Evolutionary conservation across 1,140 invertebrate genomes (phyloP).

Genomic region (Amphibalanus amphitrite): DNA sequence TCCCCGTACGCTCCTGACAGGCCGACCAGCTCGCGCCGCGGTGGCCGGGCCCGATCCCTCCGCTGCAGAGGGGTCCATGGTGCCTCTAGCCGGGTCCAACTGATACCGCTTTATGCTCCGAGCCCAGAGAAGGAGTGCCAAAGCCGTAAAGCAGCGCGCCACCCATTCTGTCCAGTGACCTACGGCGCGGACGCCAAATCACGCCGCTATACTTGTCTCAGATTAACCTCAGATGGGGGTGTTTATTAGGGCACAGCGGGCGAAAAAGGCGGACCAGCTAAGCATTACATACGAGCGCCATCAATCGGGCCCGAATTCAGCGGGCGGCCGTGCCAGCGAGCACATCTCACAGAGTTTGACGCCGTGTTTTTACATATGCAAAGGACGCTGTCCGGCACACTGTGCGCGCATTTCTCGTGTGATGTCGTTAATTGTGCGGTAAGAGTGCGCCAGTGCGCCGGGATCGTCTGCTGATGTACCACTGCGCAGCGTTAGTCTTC

Average conservation of each 20-base stretch:
- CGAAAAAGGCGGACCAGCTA: background rate
- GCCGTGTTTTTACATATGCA: conserved; percentile 2
- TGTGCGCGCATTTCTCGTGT: background rate
- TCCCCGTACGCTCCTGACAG: too few species aligned
- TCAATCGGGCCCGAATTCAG: background rate
- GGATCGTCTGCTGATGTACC: background rate
- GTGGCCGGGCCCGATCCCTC: too few species aligned
- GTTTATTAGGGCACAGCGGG: background rate
- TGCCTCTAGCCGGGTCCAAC: background rate
- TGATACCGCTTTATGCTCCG: background rate
- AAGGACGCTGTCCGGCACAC: background rate
- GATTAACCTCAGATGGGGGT: background rate
- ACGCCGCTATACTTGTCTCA: background rate
- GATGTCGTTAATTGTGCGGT: background rate
- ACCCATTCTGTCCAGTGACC: background rate
- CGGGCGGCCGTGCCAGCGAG: background rate
- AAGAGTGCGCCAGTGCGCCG: background rate
- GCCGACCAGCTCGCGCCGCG: too few species aligned
- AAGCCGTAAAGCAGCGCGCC: background rate
- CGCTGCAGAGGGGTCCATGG: background rate
- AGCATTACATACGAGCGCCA: background rate
- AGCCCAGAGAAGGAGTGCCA: background rate
- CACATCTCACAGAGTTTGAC: background rate
- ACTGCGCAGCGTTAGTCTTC: too few species aligned
- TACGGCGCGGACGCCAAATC: background rate